Evolutionary conservation across 2,888 invertebrate genomes (phyloP).

Genomic region (Ferrisia virgata): DNA sequence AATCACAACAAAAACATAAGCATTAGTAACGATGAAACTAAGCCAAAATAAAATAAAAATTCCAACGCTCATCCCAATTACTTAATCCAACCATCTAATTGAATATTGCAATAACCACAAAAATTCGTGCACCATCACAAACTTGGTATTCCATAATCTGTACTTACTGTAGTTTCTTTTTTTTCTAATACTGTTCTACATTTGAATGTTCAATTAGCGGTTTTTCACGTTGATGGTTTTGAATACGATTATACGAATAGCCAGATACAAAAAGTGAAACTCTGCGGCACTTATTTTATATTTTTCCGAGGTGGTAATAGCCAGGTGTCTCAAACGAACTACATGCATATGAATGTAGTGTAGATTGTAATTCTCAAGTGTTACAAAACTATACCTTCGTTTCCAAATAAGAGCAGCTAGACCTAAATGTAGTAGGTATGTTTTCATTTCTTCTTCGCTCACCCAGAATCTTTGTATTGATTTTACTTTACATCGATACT

Average conservation of each 20-base stretch:
- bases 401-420: too few relatives aligned
- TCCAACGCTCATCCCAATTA: background rate
- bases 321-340: too few relatives aligned
- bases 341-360: too few relatives aligned
- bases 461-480: too few relatives aligned
- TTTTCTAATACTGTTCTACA: background rate
- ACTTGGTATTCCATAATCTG: background rate
- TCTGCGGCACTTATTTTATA: background rate
- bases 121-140: background rate
- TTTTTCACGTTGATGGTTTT: background rate
- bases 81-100: background rate
- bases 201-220: background rate
- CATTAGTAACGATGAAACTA: background rate
- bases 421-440: too few relatives aligned
- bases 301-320: background rate
- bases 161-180: background rate
- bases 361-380: too few relatives aligned
- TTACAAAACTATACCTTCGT: too few relatives aligned
- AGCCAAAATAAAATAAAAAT: background rate
- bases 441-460: too few relatives aligned
- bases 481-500: too few relatives aligned
- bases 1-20: background rate
- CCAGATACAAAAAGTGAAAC: background rate
- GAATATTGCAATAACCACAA: background rate
- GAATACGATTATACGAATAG: background rate